Base-by-base conservation (phyloP, 2,888 invertebrate genomes). In the Sarcophaga carnaria region DNA sequence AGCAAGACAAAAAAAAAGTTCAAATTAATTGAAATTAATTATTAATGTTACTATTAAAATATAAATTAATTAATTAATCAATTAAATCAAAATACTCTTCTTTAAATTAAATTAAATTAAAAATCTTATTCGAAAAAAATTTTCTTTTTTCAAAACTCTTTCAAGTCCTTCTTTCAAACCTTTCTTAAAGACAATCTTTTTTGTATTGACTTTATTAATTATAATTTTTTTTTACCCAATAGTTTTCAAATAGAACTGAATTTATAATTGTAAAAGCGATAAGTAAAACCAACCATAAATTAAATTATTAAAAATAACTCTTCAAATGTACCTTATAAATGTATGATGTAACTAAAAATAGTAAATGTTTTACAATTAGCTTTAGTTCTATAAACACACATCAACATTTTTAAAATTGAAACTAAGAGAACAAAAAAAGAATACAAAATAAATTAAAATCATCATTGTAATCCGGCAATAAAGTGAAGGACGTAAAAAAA, bases 1-100 rank as follows among this genome's bases (percentile, higher is more conserved):
- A 54, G 17, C 8, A 37, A 37, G 8, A 37, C 4, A 83, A 71
- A 85, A 77, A 77, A 88, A 90, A 89, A 89, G 90, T 90, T 89
- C 90, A 87, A 84, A 87, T 86, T 88, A 89, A 85, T 86, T 88
- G 78, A 89, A 87, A 74, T 59, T 47, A 75, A 59, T 22, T 20
- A 67, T 27, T 63, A 47, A 74, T 74, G 4, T 54, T 17, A 54
- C 5, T 14, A 54, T 54, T 14, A 17, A 12, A 54, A 54, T 14
- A 54, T 14, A 54, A 54, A 17, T 14, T 49, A 67, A 14, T n/a
- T 22, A 64, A 37, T 20, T 1, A 27, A 45, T 66, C 8, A 45
- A 67, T 25, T 2, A 54, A 8, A 25, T 22, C 22, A 59, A 63
- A 79, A 69, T 74, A 72, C 62, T 79, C 37, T 69, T 10, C 1